Base-by-base conservation (phyloP, 1,140 invertebrate genomes). In the Drosophila willistoni region DNA sequence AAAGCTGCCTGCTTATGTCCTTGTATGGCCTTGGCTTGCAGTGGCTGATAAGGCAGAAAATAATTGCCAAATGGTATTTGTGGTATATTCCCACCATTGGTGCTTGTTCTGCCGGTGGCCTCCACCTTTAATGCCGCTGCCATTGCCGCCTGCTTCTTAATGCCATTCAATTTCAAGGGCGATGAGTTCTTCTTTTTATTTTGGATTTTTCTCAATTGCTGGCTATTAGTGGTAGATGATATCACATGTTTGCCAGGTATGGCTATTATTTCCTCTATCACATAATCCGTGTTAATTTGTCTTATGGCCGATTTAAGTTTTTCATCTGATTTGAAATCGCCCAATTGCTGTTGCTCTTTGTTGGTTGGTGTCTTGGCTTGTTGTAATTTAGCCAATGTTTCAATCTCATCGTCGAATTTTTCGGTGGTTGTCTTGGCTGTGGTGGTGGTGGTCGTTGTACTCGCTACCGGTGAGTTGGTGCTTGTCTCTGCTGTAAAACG, bases 1-100 rank as follows among this genome's bases (percentile, higher is more conserved):
- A 96, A 76, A 1, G 93, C 93, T 0, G 94, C 90, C 92, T 91
- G 64, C 59, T 80, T 74, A 71, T 63, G 67, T 62, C 66, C 77
- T 36, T 89, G 70, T 12, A 76, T 67, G 14, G 82, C 81, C 64
- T 73, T 57, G 0, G 71, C 73, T 47, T 80, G 66, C 0, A 64
- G 29, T 9, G 83, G 47, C 41, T 71, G 68, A 39, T 91, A 91
- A 3, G 91, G 89, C 60, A 91, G 73, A 55, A 92, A 91, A 42
- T 81, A 92, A 25, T 66, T 91, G 59, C 86, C 86, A 13, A 92
- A 85, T 0, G 81, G 89, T 36, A 91, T 92, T 63, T 92, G 54
- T 68, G 84, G 81, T 79, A 92, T 81, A 71, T 79, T 75, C 36
- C 56, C 71, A 29, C 79, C 54, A 33, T 65, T 85, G 64, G 73